Conservation (phyloP, 2,888 invertebrate species). For the Reticulitermes lucifugus region DNA sequence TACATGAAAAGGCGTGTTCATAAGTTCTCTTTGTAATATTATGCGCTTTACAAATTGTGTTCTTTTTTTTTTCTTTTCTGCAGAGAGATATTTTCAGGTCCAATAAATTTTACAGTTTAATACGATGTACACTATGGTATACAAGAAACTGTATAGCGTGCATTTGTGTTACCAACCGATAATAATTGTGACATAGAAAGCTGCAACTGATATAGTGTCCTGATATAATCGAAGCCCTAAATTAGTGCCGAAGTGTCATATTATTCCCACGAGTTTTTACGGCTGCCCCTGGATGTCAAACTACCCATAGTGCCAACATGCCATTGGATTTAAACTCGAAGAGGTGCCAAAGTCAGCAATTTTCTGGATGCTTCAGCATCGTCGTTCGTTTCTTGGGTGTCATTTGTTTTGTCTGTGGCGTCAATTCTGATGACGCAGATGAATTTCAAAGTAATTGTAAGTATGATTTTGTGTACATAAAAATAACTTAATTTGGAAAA, state of each 20-base stretch:
- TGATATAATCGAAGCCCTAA: not conserved
- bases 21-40: too few species aligned
- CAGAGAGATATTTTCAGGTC: too few species aligned
- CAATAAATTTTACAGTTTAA: too few species aligned
- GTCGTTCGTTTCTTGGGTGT: conserved; percentile 19
- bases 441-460: conserved; percentile 49
- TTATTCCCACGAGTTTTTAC: not conserved
- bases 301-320: conserved; percentile 21
- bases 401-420: conserved; percentile 14
- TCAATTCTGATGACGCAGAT: conserved; percentile 42
- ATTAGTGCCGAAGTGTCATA: not conserved
- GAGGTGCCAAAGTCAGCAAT: conserved; percentile 26
- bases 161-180: too few species aligned
- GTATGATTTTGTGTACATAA: conserved; percentile 15
- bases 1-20: too few species aligned
- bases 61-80: too few species aligned
- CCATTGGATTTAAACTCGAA: not conserved
- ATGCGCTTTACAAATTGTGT: too few species aligned
- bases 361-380: conserved; percentile 1
- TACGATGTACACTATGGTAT: too few species aligned
- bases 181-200: not conserved
- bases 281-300: not conserved
- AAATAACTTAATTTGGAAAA: not conserved
- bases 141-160: too few species aligned
- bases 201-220: not conserved